Evolutionary conservation across 2,113 vertebrate genomes (phyloP), one percentile per base, ranked within the genome.

Genomic region (Poeciliopsis retropinna): DNA sequence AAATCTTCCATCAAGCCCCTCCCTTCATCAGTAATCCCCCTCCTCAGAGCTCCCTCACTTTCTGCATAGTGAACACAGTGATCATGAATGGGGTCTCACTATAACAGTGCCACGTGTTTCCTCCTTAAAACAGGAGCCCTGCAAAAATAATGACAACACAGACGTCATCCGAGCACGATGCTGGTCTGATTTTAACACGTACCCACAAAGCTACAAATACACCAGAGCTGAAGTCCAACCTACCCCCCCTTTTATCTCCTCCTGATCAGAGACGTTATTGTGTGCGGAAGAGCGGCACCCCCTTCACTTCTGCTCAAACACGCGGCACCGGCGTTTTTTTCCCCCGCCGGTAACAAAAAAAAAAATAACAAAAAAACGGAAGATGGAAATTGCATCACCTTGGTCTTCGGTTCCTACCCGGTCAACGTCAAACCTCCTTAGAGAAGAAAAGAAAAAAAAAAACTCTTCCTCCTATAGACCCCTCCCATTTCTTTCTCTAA

Each of bases 351-450:
- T 71, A 67, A 39, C 27, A 14, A 34, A 8, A 34, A 8, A 34
- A 8, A 8, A 9, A 34, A 10, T 10, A 34, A 2, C 11, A 37
- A 11, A 12, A 2, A 37, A 2, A 12, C 10, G 10, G 1, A n/a
- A 15, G 29, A 28, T 66, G 17, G 47, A 71, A 81, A 71, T 90
- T 88, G 82, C 89, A 85, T 88, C 88, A 91, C 83, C 64, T 78
- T 63, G 29, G 64, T 72, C 31, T 10, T 13, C 25, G 25, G 57
- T 60, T 67, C 15, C 39, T 28, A 51, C 28, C 70, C 63, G 61
- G 25, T 67, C 68, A 73, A 44, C 34, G 31, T 32, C 47, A 1
- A 60, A 31, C 47, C 67, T 15, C 51, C 10, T 22, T 22, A 25
- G 19, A 57, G 19, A 74, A 34, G 7, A 34, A 34, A 32, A 32